Conservation (phyloP, 2,113 vertebrate genomes). For the Anguilla rostrata region DNA sequence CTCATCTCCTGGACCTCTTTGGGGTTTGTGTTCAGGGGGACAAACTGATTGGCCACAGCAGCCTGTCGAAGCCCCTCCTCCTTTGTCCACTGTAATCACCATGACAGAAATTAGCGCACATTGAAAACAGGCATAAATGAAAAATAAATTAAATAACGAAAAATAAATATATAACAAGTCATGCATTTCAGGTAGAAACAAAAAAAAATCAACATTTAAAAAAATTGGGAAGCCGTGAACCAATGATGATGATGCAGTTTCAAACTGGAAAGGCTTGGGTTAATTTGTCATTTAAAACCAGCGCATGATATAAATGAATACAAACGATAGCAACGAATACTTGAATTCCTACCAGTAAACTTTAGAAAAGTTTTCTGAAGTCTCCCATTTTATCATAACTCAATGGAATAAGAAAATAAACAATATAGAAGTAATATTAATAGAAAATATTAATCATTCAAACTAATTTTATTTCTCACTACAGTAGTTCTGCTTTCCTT, state of each 20-base stretch:
- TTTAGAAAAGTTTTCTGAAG: neutral
- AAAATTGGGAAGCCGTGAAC: slow-evolving; percentile 70
- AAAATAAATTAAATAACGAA: slow-evolving; percentile 40
- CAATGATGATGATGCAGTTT: slow-evolving; percentile 79
- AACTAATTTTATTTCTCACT: neutral
- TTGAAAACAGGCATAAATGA: slow-evolving; percentile 52
- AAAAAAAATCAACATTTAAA: slow-evolving; percentile 46
- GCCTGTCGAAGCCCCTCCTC: slow-evolving; percentile 89
- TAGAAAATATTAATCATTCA: neutral
- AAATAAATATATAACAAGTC: slow-evolving; percentile 61
- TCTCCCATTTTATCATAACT: neutral
- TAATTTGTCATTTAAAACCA: neutral
- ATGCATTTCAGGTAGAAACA: slow-evolving; percentile 78
- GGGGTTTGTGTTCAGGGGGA: slow-evolving; percentile 96
- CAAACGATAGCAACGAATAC: neutral
- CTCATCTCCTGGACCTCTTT: slow-evolving; percentile 98
- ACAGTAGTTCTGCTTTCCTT: neutral
- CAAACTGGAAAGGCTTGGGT: neutral
- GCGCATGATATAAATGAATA: slow-evolving; percentile 6
- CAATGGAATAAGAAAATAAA: neutral
- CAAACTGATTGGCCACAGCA: slow-evolving; percentile 95
- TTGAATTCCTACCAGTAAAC: neutral
- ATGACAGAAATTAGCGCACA: slow-evolving; percentile 59
- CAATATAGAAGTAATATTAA: neutral
- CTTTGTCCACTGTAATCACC: slow-evolving; percentile 92